phyloP scores from a whole-genome alignment of 2,113 vertebrate genomes.

The Ceuthmochares aereus region DNA sequence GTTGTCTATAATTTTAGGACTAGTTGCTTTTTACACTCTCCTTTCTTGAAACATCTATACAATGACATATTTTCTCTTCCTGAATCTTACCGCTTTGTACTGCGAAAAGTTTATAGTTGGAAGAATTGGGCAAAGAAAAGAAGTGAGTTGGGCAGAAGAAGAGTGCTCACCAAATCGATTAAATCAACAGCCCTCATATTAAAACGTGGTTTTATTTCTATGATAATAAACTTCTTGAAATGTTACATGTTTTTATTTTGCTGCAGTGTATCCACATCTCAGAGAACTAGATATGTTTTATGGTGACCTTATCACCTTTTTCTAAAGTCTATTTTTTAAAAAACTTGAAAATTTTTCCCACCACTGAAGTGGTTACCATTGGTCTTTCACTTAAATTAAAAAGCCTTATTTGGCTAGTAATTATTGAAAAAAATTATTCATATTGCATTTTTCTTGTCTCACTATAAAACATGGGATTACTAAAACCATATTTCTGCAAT shows the following conservation, averaged over 20 bases:
- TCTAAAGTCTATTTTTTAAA: not conserved
- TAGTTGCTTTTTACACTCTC: slow-evolving; percentile 15
- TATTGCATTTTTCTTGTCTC: not conserved
- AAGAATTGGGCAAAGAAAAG: not conserved
- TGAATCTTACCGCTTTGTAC: not conserved
- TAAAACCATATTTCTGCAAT: slow-evolving; percentile 13
- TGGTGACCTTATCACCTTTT: not conserved
- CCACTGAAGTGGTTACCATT: not conserved
- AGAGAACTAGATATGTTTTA: not conserved
- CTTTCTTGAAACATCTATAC: not conserved
- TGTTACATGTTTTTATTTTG: not conserved
- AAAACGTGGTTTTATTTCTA: not conserved
- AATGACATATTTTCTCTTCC: not conserved
- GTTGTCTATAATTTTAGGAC: not conserved
- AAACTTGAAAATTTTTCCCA: not conserved
- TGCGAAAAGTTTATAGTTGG: not conserved
- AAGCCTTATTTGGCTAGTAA: not conserved
- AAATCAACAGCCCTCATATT: not conserved
- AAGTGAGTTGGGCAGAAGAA: not conserved
- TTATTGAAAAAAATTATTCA: not conserved
- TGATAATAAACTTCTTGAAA: not conserved
- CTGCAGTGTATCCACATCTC: not conserved
- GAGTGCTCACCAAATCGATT: not conserved
- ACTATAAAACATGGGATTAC: not conserved
- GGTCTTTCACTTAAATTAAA: slow-evolving; percentile 4